Conservation (phyloP, 2,888 invertebrate species). For the Athalia circularis region DNA sequence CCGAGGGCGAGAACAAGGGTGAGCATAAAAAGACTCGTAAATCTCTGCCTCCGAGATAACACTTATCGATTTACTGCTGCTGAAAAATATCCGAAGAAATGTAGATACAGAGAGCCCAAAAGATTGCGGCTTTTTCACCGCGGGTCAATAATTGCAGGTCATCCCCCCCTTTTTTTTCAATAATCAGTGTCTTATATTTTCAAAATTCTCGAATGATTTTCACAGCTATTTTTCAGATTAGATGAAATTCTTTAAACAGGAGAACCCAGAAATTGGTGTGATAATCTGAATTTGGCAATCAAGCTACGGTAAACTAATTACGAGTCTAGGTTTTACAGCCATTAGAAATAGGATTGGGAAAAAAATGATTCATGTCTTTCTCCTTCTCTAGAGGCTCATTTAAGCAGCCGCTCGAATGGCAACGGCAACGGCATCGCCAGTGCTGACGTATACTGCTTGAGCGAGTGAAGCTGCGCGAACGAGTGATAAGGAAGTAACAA, state of each 20-base stretch:
- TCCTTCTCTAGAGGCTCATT: no score
- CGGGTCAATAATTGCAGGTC: not conserved
- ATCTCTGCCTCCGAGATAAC: slow-evolving; percentile 23
- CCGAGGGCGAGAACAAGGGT: not conserved
- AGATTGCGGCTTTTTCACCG: not conserved
- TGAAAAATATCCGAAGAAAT: slow-evolving; percentile 16
- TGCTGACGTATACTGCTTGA: slow-evolving; percentile 15
- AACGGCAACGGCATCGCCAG: not conserved
- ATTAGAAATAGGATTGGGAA: no score
- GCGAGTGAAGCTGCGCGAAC: slow-evolving; percentile 50
- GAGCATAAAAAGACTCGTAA: slow-evolving; percentile 17
- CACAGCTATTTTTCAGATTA: no score
- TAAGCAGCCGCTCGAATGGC: not conserved
- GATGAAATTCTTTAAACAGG: no score
- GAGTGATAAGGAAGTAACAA: slow-evolving; percentile 71
- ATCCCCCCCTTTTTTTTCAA: no score
- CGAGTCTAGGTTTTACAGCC: no score
- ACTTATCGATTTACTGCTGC: slow-evolving; percentile 28
- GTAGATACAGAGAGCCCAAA: not conserved
- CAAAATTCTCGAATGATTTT: no score
- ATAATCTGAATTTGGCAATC: no score
- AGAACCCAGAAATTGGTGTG: no score
- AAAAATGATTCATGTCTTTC: no score
- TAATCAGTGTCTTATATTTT: no score
- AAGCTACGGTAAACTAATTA: no score